These are phyloP conservation scores for Volucella inanis DNA, from an alignment of 2,888 invertebrate species.

Conservation along the genomic window DNA sequence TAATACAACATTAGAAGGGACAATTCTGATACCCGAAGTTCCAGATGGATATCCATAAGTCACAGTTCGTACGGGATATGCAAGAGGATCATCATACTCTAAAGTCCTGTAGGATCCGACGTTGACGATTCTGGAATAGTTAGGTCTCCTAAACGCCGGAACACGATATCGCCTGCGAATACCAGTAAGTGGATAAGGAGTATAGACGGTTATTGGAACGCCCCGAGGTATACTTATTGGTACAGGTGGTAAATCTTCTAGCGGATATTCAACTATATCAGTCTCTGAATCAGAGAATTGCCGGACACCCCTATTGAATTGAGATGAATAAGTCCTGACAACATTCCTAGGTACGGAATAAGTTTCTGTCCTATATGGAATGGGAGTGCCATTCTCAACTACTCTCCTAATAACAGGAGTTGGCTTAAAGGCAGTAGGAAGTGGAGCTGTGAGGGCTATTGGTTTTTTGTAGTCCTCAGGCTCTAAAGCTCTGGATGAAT, in stretches of 20 bases:
- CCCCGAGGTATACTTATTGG: conserved; percentile 3
- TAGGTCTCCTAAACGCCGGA: conserved; percentile 13
- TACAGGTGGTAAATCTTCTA: conserved; percentile 7
- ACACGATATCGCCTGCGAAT: conserved; percentile 3
- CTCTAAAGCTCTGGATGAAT: background rate
- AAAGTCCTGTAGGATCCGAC: conserved; percentile 23
- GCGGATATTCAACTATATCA: conserved; percentile 18
- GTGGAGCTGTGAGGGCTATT: background rate
- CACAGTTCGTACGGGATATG: conserved; percentile 25
- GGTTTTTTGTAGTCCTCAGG: conserved; percentile 25
- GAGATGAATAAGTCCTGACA: background rate
- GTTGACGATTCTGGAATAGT: conserved; percentile 11
- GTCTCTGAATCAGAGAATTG: background rate
- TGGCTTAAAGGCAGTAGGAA: background rate
- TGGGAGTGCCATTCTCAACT: background rate
- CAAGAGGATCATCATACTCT: conserved; percentile 5
- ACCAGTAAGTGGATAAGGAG: background rate
- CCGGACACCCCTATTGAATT: background rate
- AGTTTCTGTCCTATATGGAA: background rate
- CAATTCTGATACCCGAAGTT: background rate
- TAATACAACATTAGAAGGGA: background rate
- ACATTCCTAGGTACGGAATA: background rate
- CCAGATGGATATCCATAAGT: conserved; percentile 10
- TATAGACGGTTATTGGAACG: conserved; percentile 38
- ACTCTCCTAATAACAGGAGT: background rate